These are phyloP conservation scores for Paramormyrops kingsleyae DNA, from an alignment of 2,113 vertebrate genomes.

Conservation along the genomic window DNA sequence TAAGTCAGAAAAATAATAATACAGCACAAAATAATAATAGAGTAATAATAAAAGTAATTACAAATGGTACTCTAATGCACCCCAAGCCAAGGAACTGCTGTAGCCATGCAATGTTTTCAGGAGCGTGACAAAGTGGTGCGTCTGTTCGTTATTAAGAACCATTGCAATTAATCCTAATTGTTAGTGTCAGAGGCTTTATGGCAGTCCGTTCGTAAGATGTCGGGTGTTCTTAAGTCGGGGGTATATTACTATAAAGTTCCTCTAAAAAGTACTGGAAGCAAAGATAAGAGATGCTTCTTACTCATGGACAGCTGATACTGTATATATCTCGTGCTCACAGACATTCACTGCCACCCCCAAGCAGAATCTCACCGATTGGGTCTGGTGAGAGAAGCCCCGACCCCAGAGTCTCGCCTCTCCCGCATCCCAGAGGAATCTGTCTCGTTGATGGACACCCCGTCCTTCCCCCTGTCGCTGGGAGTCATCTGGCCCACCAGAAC, in stretches of 20 bases:
- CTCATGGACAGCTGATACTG: neutral
- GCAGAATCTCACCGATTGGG: slow-evolving; percentile 74
- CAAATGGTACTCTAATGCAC: neutral
- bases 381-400: slow-evolving; percentile 88
- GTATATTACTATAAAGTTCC: neutral
- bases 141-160: neutral
- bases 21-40: neutral
- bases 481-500: slow-evolving; percentile 76
- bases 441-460: slow-evolving; percentile 77
- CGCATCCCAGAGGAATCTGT: slow-evolving; percentile 68
- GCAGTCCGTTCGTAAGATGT: neutral
- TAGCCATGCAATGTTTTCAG: neutral
- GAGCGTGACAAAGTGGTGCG: neutral
- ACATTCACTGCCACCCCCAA: neutral
- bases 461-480: slow-evolving; percentile 76
- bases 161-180: neutral
- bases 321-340: neutral
- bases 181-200: neutral
- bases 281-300: neutral
- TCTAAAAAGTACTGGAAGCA: neutral
- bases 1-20: neutral
- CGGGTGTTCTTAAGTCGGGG: neutral
- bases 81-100: neutral
- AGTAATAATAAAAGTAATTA: neutral
- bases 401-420: slow-evolving; percentile 91